Evolutionary conservation across 2,113 vertebrate genomes (phyloP).

Genomic region (Dermatemys mawii): DNA sequence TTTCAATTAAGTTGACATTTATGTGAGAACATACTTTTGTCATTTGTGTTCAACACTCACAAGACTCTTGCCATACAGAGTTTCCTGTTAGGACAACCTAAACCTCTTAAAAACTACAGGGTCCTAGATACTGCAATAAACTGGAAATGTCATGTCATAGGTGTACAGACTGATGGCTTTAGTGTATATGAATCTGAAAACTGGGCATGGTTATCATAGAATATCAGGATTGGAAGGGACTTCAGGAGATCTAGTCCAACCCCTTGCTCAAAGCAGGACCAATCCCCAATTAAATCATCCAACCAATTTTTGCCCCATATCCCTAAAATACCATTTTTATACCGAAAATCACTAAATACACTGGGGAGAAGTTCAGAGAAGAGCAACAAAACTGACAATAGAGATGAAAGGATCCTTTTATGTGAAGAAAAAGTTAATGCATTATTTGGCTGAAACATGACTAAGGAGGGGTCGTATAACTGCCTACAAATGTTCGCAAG

Average conservation of each 20-base stretch:
- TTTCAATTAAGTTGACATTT: conserved; percentile 68
- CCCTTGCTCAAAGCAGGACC: too few relatives aligned
- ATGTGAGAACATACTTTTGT: too few relatives aligned
- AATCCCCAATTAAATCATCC: too few relatives aligned
- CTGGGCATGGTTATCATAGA: background rate
- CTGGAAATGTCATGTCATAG: background rate
- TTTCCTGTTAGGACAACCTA: conserved; percentile 21
- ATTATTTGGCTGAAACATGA: background rate
- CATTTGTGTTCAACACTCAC: too few relatives aligned
- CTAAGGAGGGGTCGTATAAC: background rate
- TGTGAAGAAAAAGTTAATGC: background rate
- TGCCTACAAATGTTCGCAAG: background rate
- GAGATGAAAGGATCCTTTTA: background rate
- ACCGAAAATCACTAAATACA: too few relatives aligned
- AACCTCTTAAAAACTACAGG: background rate
- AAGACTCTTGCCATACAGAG: conserved; percentile 26
- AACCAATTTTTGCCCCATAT: too few relatives aligned
- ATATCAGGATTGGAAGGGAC: too few relatives aligned
- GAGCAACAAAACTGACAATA: background rate
- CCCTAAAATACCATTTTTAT: too few relatives aligned
- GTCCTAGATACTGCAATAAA: background rate
- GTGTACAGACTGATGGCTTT: background rate
- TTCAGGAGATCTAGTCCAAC: too few relatives aligned
- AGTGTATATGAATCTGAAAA: background rate
- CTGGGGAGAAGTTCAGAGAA: background rate